Conservation (phyloP, 2,113 vertebrate species). For the Aplodontia rufa region DNA sequence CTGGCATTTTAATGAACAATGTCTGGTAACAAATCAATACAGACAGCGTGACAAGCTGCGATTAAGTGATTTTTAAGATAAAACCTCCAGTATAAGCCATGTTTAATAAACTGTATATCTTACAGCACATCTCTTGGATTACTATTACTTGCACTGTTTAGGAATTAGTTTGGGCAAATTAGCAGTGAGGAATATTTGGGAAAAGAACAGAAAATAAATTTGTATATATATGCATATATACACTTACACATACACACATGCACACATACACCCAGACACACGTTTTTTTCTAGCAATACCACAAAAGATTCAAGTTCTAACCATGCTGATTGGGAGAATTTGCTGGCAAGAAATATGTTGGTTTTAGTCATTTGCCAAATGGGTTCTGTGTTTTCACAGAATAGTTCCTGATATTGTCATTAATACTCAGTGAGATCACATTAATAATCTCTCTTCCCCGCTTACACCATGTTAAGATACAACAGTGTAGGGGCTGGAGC, state of each 20-base stretch:
- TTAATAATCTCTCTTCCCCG: not conserved
- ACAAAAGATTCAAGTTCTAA: not conserved
- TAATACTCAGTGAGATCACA: not conserved
- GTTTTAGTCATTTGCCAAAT: not conserved
- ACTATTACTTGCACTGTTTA: not conserved
- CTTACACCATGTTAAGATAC: not conserved
- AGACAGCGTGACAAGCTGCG: slow-evolving; percentile 51
- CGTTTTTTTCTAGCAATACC: not conserved
- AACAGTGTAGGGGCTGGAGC: no score
- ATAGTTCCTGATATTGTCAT: not conserved
- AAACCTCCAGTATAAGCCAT: slow-evolving; percentile 45
- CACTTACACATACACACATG: no score
- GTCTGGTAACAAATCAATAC: slow-evolving; percentile 62
- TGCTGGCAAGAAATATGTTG: not conserved
- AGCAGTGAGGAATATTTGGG: not conserved
- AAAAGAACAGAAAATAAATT: not conserved
- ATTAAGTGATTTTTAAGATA: slow-evolving; percentile 58
- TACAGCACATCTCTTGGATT: not conserved
- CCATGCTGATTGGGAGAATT: not conserved
- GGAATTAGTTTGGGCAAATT: slow-evolving; percentile 14
- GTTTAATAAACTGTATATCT: not conserved
- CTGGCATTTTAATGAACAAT: slow-evolving; percentile 68
- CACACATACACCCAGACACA: no score
- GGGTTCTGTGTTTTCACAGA: not conserved
- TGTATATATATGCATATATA: not conserved